Base-by-base conservation (phyloP, 2,888 invertebrate genomes). In the Harpalus rubripes region DNA sequence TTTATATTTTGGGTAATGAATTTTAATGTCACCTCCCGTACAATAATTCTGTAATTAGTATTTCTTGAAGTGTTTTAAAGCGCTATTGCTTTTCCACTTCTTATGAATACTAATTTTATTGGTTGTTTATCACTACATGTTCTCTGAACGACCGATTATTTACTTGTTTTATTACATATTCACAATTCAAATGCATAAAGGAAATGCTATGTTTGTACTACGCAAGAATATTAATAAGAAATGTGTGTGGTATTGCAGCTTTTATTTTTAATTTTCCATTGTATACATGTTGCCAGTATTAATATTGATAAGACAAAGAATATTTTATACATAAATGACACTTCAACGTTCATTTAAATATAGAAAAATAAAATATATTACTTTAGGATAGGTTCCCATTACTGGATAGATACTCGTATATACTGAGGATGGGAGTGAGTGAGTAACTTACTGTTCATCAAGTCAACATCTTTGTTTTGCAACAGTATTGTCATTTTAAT, bases 161-260 rank as follows among this genome's bases (percentile, higher is more conserved):
- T 44, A 16, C 44, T 74, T 74, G 72, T 74, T 74, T 74, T 74
- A 74, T 74, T 74, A 74, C 72, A 74, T 74, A 74, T 44, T 74
- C 44, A 41, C 44, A 74, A 74, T 44, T 74, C 72, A 15, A 74
- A 74, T 74, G 16, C 41, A 74, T 41, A 74, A 74, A 74, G 72
- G 72, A 74, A 74, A 74, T 74, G 44, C 41, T 41, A 74, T 74
- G 72, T 74, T 16, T 10, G 8, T 44, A 44, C 72, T 12, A 52
- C 18, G 18, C 12, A 18, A 74, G 44, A 74, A 74, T 74, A 41
- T 74, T 44, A 44, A 15, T 74, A 44, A 8, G 3, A 44, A 7
- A 74, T 44, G 72, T 15, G 72, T 74, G 72, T 74, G 72, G 72
- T 74, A 44, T 6, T 18, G 41, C 41, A 44, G 41, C n/a, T 68